Evolutionary conservation across 2,113 vertebrate species (phyloP), one percentile per base, ranked within the genome.

Genomic region (Geothlypis trichas): DNA sequence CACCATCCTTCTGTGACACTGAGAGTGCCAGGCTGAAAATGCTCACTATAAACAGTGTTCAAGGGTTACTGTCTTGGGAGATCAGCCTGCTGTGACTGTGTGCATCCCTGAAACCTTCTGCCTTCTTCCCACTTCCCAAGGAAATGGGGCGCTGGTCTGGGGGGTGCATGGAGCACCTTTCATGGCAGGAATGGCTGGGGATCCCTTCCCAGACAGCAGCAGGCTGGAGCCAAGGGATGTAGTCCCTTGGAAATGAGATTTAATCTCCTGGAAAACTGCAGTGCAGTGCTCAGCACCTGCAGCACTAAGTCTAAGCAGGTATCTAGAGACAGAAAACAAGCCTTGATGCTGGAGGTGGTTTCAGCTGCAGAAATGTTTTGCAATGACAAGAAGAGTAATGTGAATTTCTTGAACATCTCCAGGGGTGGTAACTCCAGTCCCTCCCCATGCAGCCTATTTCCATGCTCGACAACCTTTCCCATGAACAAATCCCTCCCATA

Each of bases 1-100:
- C 92, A 90, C 39, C 83, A 84, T 96, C 44, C 37, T 87, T 92
- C 90, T 71, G 63, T 90, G 93, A 67, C 68, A 52, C 46, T 91
- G 71, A 80, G 66, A 83, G 49, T 49, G 59, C 72, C 72, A 77
- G 30, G 33, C 77, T 87, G 77, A 47, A 93, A 89, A 83, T 76
- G 30, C 49, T 89, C 24, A 9, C 84, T 85, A 1, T 94, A 93
- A 95, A 91, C 69, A 91, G 15, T n/a, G 37, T 52, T 81, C 5
- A 30, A 67, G 66, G 74, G 52, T 94, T 79, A 74, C 37, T 35
- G 10, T 17, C 51, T 47, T 87, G 69, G 73, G 74, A 69, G 55
- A 47, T 59, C 35, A 77, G 54, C 39, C 37, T 37, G 23, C 62
- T 90, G 22, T 42, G 42, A 42, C 6, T 16, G 24, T 42, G 33